phyloP scores from a whole-genome alignment of 2,113 vertebrate genomes.

The Oryzias woworae region DNA sequence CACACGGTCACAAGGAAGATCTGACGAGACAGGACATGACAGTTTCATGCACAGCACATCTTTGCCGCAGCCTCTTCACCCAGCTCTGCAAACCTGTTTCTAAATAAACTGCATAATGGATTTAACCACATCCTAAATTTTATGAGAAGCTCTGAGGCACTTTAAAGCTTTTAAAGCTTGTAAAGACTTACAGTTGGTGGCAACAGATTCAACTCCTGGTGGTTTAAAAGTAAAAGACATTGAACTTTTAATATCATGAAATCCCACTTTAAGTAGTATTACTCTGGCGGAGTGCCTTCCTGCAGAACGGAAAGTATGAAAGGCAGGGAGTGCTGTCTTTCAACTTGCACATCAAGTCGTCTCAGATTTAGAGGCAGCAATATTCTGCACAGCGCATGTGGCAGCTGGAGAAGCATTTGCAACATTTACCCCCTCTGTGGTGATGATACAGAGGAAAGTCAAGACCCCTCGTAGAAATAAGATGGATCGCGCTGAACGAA shows the following conservation, averaged over 20 bases:
- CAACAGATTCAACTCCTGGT: constrained; percentile 54
- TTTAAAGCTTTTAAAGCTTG: constrained; percentile 37
- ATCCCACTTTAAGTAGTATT: constrained; percentile 65
- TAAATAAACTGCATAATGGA: constrained; percentile 49
- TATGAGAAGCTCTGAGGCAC: constrained; percentile 32
- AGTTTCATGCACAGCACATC: constrained; percentile 52
- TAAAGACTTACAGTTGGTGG: constrained; percentile 46
- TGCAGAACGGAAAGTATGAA: constrained; percentile 63
- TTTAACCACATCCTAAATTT: constrained; percentile 50
- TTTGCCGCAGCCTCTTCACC: constrained; percentile 9
- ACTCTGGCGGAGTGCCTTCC: constrained; percentile 57
- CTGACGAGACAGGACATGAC: constrained; percentile 73
- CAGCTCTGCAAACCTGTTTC: constrained; percentile 33
- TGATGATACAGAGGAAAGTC: constrained; percentile 68
- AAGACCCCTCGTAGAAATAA: constrained; percentile 76
- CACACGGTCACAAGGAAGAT: constrained; percentile 91
- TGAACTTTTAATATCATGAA: constrained; percentile 73
- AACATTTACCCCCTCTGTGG: constrained; percentile 69
- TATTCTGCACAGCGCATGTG: constrained; percentile 64
- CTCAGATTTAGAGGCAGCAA: constrained; percentile 55
- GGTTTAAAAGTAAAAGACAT: constrained; percentile 56
- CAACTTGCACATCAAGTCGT: constrained; percentile 70
- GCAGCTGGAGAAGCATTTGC: constrained; percentile 63
- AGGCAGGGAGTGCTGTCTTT: constrained; percentile 57
- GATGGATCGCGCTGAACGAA: constrained; percentile 75